phyloP scores from a whole-genome alignment of 92 coral and sea anemone species.

The Zoanthus sansibaricus region DNA sequence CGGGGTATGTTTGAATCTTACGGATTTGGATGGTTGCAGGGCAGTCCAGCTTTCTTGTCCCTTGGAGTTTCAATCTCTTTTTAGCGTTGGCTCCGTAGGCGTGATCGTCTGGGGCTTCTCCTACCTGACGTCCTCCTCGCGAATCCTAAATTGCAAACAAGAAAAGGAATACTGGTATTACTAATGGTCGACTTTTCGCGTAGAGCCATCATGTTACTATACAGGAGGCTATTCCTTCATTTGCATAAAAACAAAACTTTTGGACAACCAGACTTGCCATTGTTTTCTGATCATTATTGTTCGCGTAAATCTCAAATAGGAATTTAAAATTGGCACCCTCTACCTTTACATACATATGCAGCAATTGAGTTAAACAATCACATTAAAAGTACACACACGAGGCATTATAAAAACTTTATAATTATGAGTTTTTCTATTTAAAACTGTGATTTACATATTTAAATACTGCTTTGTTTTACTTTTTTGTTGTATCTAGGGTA shows the following conservation, averaged over 20 bases:
- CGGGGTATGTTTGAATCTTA: conserved; percentile 6
- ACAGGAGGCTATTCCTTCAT: conserved; percentile 2
- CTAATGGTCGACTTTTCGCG: not conserved
- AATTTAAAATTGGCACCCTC: conserved; percentile 7
- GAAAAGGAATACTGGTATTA: not conserved
- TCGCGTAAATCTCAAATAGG: not conserved
- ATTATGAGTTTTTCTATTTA: not conserved
- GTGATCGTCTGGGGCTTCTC: conserved; percentile 17
- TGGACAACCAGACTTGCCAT: not conserved
- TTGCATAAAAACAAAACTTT: not conserved
- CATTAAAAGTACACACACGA: not conserved
- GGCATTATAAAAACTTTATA: not conserved
- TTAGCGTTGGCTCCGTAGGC: not conserved
- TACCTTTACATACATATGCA: not conserved
- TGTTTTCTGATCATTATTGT: not conserved
- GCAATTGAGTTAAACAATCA: not conserved
- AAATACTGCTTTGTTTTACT: not conserved
- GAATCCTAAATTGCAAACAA: conserved; percentile 1
- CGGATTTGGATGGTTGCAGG: conserved; percentile 10
- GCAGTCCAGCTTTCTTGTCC: conserved; percentile 12
- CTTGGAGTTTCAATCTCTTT: conserved; percentile 20
- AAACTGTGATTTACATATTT: not conserved
- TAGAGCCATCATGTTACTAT: not conserved
- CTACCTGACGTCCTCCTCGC: conserved; percentile 1
- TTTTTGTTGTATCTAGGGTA: not conserved